Evolutionary conservation across 1,140 invertebrate genomes (phyloP).

Genomic region (Habropoda laboriosa): DNA sequence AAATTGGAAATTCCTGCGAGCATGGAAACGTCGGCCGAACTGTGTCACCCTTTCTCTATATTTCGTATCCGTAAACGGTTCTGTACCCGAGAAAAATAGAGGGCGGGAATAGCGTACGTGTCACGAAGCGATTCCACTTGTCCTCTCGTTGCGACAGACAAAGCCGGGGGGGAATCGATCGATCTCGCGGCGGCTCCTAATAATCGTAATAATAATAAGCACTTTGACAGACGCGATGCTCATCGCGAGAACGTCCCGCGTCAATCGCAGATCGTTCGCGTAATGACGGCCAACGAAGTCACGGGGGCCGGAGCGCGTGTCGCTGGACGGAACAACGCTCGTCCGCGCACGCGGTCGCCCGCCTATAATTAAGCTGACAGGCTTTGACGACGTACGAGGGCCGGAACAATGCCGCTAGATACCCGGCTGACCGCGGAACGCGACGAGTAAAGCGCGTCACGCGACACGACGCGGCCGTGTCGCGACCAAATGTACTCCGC

Average conservation of each 20-base stretch:
- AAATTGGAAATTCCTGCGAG: background rate
- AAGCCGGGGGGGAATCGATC: background rate
- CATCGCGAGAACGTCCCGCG: conserved; percentile 29
- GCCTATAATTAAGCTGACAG: conserved; percentile 71
- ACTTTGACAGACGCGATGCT: conserved; percentile 23
- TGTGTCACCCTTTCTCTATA: background rate
- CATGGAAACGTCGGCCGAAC: background rate
- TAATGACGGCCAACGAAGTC: conserved; percentile 16
- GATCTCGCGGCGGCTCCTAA: background rate
- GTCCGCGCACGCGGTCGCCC: conserved; percentile 43
- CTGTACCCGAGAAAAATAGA: no score
- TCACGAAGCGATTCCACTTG: background rate
- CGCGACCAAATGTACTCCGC: conserved; percentile 49
- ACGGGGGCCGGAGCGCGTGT: conserved; percentile 33
- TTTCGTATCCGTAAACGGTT: background rate
- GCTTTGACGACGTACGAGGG: conserved; percentile 65
- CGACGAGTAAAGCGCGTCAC: conserved; percentile 55
- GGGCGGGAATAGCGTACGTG: background rate
- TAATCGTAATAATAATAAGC: conserved; percentile 38
- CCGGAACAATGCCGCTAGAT: conserved; percentile 58
- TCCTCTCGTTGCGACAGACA: no score
- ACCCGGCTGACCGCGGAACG: conserved; percentile 35
- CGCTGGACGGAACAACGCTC: conserved; percentile 52
- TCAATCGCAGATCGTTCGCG: conserved; percentile 58
- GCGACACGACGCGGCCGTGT: conserved; percentile 58